Evolutionary conservation across 2,888 invertebrate genomes (phyloP).

Genomic region (Cephalotes varians): DNA sequence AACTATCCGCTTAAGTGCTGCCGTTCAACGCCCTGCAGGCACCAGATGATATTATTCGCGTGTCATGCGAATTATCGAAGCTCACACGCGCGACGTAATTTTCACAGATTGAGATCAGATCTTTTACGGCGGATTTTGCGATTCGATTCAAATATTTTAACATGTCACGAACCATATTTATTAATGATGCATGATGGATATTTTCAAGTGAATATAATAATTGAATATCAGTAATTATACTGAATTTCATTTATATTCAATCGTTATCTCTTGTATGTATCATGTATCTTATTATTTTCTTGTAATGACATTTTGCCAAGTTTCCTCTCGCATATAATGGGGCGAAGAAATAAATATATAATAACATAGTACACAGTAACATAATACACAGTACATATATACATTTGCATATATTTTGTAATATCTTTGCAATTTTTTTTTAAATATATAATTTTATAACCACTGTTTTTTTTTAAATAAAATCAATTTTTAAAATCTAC

Average conservation of each 20-base stretch:
- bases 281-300: background rate
- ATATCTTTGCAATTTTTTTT: no score
- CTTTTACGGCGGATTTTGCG: constrained; percentile 24
- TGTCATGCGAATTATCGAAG: constrained; percentile 68
- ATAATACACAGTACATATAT: no score
- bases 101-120: constrained; percentile 71
- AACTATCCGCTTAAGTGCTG: constrained; percentile 67
- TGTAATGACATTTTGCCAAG: background rate
- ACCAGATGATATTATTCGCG: constrained; percentile 68
- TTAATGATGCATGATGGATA: background rate
- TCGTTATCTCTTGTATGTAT: background rate
- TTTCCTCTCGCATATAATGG: background rate
- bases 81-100: constrained; percentile 70
- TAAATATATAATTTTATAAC: no score
- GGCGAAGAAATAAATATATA: background rate
- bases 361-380: no score
- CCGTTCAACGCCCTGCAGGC: constrained; percentile 49
- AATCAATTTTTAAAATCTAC: no score
- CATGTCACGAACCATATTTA: background rate
- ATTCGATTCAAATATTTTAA: constrained; percentile 25
- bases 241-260: background rate
- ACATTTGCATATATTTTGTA: no score
- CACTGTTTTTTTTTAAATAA: no score
- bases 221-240: background rate
- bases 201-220: background rate